A percentile compares a stretch with the other conserved stretches of the same genome.
Conservation (phyloP, 2,888 invertebrate genomes). For the Euphydryas editha region DNA sequence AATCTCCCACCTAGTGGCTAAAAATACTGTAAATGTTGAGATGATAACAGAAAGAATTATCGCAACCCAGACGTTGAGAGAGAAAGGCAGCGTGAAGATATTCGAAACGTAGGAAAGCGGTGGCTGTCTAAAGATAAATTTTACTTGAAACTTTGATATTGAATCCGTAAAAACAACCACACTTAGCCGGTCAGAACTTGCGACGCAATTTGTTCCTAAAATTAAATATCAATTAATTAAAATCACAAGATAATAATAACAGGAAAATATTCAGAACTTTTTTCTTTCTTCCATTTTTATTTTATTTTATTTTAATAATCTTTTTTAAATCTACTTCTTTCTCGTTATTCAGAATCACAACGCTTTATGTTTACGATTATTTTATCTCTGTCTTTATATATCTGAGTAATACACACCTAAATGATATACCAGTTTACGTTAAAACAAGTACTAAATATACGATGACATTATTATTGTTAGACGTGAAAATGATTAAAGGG, state of each 20-base stretch:
- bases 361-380: no score
- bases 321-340: no score
- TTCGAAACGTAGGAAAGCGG: slow-evolving; percentile 86
- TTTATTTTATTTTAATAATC: no score
- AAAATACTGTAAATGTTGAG: slow-evolving; percentile 60
- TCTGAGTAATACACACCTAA: no score
- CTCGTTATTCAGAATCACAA: no score
- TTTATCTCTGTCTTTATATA: no score
- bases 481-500: no score
- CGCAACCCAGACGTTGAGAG: slow-evolving; percentile 84
- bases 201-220: slow-evolving; percentile 63
- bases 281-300: no score
- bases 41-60: slow-evolving; percentile 66
- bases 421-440: no score
- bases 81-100: slow-evolving; percentile 86
- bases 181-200: slow-evolving; percentile 53
- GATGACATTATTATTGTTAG: no score
- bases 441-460: no score
- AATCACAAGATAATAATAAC: no score
- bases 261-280: background rate
- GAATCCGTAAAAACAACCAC: slow-evolving; percentile 75
- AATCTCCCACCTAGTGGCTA: slow-evolving; percentile 67
- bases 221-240: slow-evolving; percentile 3
- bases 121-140: slow-evolving; percentile 86
- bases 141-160: slow-evolving; percentile 67